Percentiles rank a stretch among this genome's conserved stretches.
These are phyloP conservation scores for Polyommatus icarus DNA, from an alignment of 2,888 invertebrate genomes.

Conservation along the genomic window DNA sequence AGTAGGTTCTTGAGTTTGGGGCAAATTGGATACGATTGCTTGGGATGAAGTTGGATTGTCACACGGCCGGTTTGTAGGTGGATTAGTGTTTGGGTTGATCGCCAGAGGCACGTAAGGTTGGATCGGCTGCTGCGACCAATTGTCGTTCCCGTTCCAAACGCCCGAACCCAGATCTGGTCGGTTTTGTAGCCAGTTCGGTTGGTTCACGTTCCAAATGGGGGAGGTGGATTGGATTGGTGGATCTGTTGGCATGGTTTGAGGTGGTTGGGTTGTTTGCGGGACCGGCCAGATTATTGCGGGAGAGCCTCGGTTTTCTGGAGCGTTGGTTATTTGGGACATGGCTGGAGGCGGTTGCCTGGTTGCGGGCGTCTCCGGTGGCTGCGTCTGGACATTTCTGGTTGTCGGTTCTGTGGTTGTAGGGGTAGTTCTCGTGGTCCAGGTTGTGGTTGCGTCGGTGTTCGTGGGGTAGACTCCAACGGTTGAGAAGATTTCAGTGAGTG, in stretches of 20 bases:
- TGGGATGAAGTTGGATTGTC: constrained; percentile 10
- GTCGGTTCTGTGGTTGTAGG: constrained; percentile 32
- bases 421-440: constrained; percentile 34
- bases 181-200: neutral
- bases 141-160: constrained; percentile 27
- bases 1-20: constrained; percentile 27
- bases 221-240: constrained; percentile 22
- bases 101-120: neutral
- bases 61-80: neutral
- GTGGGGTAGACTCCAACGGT: constrained; percentile 46
- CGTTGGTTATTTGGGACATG: constrained; percentile 35
- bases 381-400: constrained; percentile 31
- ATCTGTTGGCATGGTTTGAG: constrained; percentile 15
- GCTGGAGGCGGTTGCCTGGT: constrained; percentile 39
- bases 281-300: constrained; percentile 31
- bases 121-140: constrained; percentile 3
- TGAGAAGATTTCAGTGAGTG: constrained; percentile 67
- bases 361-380: constrained; percentile 33
- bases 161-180: neutral
- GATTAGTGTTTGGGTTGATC: neutral
- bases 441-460: constrained; percentile 27
- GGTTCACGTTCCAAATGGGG: neutral
- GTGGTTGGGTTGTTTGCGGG: constrained; percentile 33
- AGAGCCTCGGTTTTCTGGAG: constrained; percentile 33
- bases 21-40: constrained; percentile 4